phyloP scores from a whole-genome alignment of 2,113 vertebrate genomes.

The Pandion haliaetus region DNA sequence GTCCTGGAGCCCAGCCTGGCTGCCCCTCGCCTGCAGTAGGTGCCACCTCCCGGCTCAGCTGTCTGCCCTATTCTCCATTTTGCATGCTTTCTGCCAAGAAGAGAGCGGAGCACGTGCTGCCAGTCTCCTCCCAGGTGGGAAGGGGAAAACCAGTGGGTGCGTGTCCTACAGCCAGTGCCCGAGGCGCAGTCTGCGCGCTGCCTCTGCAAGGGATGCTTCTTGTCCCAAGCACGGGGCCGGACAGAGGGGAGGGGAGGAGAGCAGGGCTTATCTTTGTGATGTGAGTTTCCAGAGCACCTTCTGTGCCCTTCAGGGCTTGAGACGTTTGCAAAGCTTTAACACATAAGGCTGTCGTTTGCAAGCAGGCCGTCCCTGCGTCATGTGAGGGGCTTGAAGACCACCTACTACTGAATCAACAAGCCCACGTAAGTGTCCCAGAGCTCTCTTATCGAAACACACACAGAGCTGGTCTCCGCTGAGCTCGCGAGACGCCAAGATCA shows the following conservation, averaged over 20 bases:
- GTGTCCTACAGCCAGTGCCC: not conserved
- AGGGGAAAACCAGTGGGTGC: not conserved
- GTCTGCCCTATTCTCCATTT: not conserved
- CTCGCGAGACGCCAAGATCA: not conserved
- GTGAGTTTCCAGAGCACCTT: not conserved
- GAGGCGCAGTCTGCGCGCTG: not conserved
- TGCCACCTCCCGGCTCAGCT: not conserved
- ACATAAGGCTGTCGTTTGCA: accelerated
- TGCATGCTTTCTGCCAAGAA: not conserved
- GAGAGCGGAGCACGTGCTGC: not conserved
- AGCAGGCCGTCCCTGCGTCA: not conserved
- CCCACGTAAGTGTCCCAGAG: not conserved
- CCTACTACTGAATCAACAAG: not conserved
- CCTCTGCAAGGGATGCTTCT: not conserved
- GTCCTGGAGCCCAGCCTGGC: not conserved
- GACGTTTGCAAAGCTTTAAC: not conserved
- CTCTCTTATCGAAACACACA: not conserved
- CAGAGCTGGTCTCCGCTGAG: not conserved
- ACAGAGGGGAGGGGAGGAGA: not conserved
- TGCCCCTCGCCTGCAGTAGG: accelerated
- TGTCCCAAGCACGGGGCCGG: not conserved
- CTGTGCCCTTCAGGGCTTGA: not conserved
- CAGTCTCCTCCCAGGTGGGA: not conserved
- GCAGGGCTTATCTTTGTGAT: not conserved
- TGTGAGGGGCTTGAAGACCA: not conserved